Base-by-base conservation (phyloP, 2,888 invertebrate genomes). In the Plebejus melissa region DNA sequence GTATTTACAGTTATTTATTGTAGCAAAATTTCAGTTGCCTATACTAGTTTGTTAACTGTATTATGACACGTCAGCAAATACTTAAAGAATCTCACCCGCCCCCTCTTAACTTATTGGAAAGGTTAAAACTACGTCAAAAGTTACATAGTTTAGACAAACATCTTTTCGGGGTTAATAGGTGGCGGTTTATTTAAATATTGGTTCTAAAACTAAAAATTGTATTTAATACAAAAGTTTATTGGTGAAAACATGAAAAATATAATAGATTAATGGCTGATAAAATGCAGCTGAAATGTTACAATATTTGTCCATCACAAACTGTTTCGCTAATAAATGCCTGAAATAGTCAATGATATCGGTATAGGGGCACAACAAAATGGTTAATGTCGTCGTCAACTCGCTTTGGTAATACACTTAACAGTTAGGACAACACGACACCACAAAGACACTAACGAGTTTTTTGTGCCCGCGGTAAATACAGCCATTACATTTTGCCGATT, bases 231-330 rank as follows among this genome's bases (percentile, higher is more conserved):
- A 93, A 93, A 91, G 90, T 93, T 93, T 93, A 93, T 93, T 93
- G 93, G 93, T 93, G 93, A 93, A 93, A 93, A 93, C 93, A 93
- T 93, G 93, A 92, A 93, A 93, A 93, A 93, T 93, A 93, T 93
- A 93, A 93, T 93, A 91, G 93, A 92, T 91, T 91, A 93, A 92
- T 93, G 93, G 93, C 93, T 93, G 93, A 91, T 92, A 93, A 93
- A 93, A 93, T 92, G 93, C 93, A 93, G 93, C 93, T 89, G 91
- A 92, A 93, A 91, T 91, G 88, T 93, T 92, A 93, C 93, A 93
- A 93, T 92, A 91, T 89, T 86, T 90, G 90, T 90, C 90, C 91
- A 91, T 93, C 91, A 92, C 90, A 92, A 90, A 89, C 90, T 93
- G 91, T 89, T 88, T 90, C 80, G 86, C 91, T 93, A 93, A 91